Evolutionary conservation across 1,140 invertebrate species (phyloP).

Genomic region (Calephelis virginiensis): DNA sequence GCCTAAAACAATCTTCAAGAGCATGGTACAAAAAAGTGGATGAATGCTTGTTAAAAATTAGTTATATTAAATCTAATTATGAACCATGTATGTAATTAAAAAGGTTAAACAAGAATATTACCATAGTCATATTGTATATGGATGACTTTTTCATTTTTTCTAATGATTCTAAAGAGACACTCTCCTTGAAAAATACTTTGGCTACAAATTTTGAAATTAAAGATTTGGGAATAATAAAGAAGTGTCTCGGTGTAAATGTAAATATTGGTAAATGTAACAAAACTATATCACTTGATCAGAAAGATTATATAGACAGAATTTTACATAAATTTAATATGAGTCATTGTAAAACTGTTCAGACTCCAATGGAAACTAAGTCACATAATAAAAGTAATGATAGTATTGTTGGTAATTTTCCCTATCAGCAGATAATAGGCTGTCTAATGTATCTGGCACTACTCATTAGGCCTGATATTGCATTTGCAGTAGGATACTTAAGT

Average conservation of each 20-base stretch:
- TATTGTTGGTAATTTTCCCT: slow-evolving; percentile 8
- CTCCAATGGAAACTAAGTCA: slow-evolving; percentile 28
- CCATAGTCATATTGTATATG: neutral
- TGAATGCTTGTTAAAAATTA: no score
- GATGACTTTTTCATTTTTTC: slow-evolving; percentile 16
- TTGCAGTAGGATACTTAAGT: slow-evolving; percentile 13
- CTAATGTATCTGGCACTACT: slow-evolving; percentile 19
- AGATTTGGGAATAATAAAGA: slow-evolving; percentile 27
- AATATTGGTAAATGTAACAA: slow-evolving; percentile 21
- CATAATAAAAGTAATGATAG: neutral
- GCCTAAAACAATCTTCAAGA: no score
- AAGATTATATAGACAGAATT: slow-evolving; percentile 26
- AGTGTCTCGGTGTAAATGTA: slow-evolving; percentile 27
- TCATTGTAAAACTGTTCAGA: slow-evolving; percentile 26
- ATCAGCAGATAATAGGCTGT: slow-evolving; percentile 14
- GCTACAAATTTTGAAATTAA: slow-evolving; percentile 25
- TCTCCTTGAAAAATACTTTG: slow-evolving; percentile 18
- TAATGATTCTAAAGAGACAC: slow-evolving; percentile 3
- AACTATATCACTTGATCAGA: slow-evolving; percentile 23
- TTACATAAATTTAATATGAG: slow-evolving; percentile 30
- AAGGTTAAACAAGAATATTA: neutral
- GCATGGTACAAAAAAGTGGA: no score
- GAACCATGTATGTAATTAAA: no score
- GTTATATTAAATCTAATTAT: no score
- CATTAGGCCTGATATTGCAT: slow-evolving; percentile 19